phyloP scores from a whole-genome alignment of 2,888 invertebrate genomes.

The Cephus rjabovi region DNA sequence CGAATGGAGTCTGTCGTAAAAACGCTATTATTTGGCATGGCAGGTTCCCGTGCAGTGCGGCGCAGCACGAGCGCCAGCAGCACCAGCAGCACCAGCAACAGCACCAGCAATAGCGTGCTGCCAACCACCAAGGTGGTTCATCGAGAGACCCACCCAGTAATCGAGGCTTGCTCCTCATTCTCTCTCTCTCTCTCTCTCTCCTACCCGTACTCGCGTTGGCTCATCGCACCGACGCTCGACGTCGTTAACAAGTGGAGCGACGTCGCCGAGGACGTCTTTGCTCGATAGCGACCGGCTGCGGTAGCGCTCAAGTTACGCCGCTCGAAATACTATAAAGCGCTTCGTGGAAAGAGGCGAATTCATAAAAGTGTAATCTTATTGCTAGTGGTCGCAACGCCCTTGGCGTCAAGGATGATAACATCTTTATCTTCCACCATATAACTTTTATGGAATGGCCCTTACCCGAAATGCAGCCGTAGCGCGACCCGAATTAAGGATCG shows the following conservation, averaged over 20 bases:
- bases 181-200: neutral
- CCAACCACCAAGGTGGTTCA: no score
- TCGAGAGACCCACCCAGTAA: no score
- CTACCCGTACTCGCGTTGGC: neutral
- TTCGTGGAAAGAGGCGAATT: conserved; percentile 53
- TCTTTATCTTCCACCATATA: conserved; percentile 62
- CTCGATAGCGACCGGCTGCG: no score
- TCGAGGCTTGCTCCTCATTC: neutral
- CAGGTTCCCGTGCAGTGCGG: conserved; percentile 1
- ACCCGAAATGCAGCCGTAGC: conserved; percentile 56
- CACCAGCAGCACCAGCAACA: neutral
- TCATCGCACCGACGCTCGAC: conserved; percentile 8
- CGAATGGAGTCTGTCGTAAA: conserved; percentile 34
- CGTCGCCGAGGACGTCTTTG: no score
- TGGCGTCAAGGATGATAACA: conserved; percentile 46
- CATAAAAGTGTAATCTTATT: conserved; percentile 58
- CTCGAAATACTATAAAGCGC: conserved; percentile 34
- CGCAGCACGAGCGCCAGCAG: conserved; percentile 2
- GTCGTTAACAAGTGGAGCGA: conserved; percentile 12
- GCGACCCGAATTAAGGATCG: conserved; percentile 50
- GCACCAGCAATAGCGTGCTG: no score
- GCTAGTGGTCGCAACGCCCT: conserved; percentile 10
- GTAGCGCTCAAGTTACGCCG: no score
- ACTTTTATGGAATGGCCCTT: conserved; percentile 56
- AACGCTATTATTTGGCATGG: conserved; percentile 38